Evolutionary conservation across 2,797 vertebrate species (phyloP).

Genomic region (Gymnoscopelus braueri): DNA sequence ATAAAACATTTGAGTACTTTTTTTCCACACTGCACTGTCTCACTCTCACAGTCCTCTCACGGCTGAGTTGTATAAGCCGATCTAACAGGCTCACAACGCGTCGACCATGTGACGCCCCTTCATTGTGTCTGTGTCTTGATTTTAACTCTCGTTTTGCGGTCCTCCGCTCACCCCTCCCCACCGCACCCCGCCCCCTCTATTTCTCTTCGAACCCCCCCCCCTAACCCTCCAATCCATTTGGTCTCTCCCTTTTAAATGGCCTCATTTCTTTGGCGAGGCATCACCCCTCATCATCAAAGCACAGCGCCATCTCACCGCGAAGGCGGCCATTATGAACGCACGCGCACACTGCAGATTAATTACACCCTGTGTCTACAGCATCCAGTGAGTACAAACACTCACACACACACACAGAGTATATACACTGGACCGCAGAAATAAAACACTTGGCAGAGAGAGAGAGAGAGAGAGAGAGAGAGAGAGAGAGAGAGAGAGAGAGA

Average conservation of each 20-base stretch:
- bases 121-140: slow-evolving; percentile 6
- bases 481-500: slow-evolving; percentile 27
- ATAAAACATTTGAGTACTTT: too few relatives aligned
- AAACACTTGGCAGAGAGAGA: slow-evolving; percentile 26
- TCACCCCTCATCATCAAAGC: slow-evolving; percentile 30
- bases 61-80: too few relatives aligned
- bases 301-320: background rate
- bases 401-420: background rate
- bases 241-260: slow-evolving; percentile 23
- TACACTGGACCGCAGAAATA: slow-evolving; percentile 10
- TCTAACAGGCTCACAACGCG: too few relatives aligned
- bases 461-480: slow-evolving; percentile 17
- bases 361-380: background rate
- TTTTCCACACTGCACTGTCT: too few relatives aligned
- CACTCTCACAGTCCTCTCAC: too few relatives aligned
- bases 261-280: slow-evolving; percentile 15
- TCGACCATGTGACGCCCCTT: background rate
- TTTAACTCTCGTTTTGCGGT: background rate
- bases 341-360: slow-evolving; percentile 22
- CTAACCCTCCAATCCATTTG: background rate
- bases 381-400: background rate
- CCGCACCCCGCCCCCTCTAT: background rate
- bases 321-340: slow-evolving; percentile 17
- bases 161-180: background rate
- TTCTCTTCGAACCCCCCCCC: background rate